Percentiles rank a stretch among this genome's conserved stretches.
Conservation (phyloP, 2,113 vertebrate species). For the Eublepharis macularius region DNA sequence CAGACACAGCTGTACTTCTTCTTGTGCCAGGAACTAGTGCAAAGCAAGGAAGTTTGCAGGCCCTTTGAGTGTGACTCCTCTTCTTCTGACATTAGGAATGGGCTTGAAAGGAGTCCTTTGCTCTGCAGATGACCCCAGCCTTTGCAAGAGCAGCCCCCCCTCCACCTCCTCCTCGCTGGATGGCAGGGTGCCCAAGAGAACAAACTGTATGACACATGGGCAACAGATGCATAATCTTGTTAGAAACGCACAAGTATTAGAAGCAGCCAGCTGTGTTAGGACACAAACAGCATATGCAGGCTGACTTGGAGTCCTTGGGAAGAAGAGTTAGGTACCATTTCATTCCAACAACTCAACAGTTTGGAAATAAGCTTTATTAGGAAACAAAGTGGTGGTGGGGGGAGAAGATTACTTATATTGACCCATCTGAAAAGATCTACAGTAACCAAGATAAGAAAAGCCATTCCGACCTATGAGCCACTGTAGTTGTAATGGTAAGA, state of each 20-base stretch:
- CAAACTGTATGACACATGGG: constrained; percentile 6
- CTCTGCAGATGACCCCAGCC: neutral
- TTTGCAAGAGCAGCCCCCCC: neutral
- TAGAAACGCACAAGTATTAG: neutral
- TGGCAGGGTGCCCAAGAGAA: constrained; percentile 24
- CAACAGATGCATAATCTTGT: constrained; percentile 11
- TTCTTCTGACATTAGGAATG: neutral
- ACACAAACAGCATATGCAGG: neutral
- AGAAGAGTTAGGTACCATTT: no score
- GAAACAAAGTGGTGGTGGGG: neutral
- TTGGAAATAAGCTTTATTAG: neutral
- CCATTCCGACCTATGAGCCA: no score
- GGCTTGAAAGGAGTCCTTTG: neutral
- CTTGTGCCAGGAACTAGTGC: neutral
- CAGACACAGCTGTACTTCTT: no score
- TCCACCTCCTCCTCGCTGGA: neutral
- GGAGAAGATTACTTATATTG: neutral
- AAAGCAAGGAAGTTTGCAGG: neutral
- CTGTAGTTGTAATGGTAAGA: no score
- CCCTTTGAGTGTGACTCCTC: neutral
- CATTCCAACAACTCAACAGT: no score
- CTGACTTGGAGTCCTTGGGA: neutral
- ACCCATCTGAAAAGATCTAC: neutral
- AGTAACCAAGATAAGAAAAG: no score
- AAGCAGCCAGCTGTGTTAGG: neutral